These are phyloP conservation scores for Bellardia bayeri DNA, from an alignment of 2,888 invertebrate genomes.

Conservation along the genomic window DNA sequence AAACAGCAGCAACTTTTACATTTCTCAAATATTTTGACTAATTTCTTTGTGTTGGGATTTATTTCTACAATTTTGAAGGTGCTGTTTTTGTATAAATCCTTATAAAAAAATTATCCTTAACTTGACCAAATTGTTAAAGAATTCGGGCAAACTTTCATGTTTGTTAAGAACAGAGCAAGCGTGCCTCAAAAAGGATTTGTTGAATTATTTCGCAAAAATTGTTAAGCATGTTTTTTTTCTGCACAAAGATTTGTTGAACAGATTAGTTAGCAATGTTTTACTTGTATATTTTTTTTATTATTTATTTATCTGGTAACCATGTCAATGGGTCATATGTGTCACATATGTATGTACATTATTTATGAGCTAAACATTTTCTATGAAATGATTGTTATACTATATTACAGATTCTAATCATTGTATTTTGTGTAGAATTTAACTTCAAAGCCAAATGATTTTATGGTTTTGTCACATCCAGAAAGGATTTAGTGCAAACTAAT, in stretches of 20 bases:
- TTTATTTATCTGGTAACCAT: constrained; percentile 62
- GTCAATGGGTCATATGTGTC: constrained; percentile 72
- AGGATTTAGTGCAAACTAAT: constrained; percentile 62
- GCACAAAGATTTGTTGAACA: constrained; percentile 39
- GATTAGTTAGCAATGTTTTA: constrained; percentile 58
- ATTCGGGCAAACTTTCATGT: constrained; percentile 43
- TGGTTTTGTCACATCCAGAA: constrained; percentile 71
- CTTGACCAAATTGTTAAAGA: constrained; percentile 52
- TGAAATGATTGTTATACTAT: constrained; percentile 43
- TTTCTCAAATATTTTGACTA: constrained; percentile 70
- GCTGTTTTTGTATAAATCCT: constrained; percentile 11
- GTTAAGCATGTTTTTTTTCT: constrained; percentile 12
- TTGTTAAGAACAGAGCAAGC: constrained; percentile 47
- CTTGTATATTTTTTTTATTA: constrained; percentile 51
- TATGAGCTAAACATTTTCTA: constrained; percentile 51
- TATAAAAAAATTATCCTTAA: constrained; percentile 49
- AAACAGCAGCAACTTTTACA: constrained; percentile 8
- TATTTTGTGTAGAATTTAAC: constrained; percentile 17
- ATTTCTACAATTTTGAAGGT: constrained; percentile 38
- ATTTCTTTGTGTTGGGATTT: constrained; percentile 70
- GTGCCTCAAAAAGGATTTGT: constrained; percentile 71
- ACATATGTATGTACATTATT: constrained; percentile 59
- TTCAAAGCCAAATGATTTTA: constrained; percentile 68
- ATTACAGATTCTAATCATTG: constrained; percentile 40
- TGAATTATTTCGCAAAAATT: constrained; percentile 71